Percentiles rank a stretch among this genome's conserved stretches.
Evolutionary conservation across 2,113 vertebrate genomes (phyloP).

Genomic region (Empidonax traillii): DNA sequence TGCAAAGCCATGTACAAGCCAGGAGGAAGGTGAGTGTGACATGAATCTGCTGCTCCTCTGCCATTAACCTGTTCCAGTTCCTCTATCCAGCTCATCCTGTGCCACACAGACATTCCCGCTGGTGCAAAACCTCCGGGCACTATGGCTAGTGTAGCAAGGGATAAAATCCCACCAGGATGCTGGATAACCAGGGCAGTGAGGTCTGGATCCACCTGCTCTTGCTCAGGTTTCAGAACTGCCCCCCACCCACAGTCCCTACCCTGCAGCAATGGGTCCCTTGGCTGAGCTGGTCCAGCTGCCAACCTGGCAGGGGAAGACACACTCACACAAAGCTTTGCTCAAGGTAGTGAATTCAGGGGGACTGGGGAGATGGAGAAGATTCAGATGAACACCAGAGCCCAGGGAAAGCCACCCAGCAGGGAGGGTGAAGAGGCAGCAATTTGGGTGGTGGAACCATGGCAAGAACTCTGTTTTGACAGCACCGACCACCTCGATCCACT

Average conservation of each 20-base stretch:
- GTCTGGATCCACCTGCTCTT: neutral
- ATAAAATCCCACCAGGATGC: neutral
- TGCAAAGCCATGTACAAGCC: neutral
- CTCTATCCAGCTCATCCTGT: neutral
- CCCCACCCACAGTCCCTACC: neutral
- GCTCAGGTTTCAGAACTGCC: neutral
- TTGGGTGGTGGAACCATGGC: neutral
- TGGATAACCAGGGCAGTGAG: accelerated
- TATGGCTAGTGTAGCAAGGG: accelerated
- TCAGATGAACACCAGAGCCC: neutral
- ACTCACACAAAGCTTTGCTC: neutral
- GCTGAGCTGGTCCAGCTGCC: neutral
- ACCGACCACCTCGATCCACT: accelerated
- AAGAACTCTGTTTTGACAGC: neutral
- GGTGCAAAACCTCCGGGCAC: neutral
- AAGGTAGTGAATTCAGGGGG: neutral
- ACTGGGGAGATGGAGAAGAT: neutral
- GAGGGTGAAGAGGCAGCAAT: neutral
- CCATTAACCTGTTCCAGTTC: neutral
- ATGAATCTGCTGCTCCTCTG: neutral
- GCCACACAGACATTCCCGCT: accelerated
- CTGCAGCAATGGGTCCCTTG: neutral
- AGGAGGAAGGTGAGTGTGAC: neutral
- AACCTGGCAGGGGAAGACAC: neutral
- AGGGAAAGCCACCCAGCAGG: neutral